A percentile compares a stretch with the other conserved stretches of the same genome.
Evolutionary conservation across 1,140 invertebrate genomes (phyloP).

Genomic region (Holotrichia oblita): DNA sequence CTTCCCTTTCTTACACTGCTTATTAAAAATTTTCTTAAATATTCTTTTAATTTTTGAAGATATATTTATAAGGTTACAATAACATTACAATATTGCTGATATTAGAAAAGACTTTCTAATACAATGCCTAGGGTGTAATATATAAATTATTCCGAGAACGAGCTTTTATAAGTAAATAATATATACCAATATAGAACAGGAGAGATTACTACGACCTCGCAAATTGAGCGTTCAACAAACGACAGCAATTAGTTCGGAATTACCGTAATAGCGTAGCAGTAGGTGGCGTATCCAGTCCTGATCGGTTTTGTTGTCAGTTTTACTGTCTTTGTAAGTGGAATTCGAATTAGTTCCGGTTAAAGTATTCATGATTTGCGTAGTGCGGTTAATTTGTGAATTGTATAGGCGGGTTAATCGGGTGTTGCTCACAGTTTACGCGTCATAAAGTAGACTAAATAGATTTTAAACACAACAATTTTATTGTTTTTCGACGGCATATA

Average conservation of each 20-base stretch:
- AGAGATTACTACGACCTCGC: neutral
- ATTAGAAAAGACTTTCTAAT: too few relatives aligned
- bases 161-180: neutral
- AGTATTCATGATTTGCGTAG: neutral
- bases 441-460: too few relatives aligned
- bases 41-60: too few relatives aligned
- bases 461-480: too few relatives aligned
- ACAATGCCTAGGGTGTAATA: neutral
- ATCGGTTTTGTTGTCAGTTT: slow-evolving; percentile 24
- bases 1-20: too few relatives aligned
- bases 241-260: slow-evolving; percentile 33
- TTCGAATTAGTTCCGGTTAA: neutral
- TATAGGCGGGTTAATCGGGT: too few relatives aligned
- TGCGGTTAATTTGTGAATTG: neutral
- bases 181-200: slow-evolving; percentile 10
- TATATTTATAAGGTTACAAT: too few relatives aligned
- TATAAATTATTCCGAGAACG: neutral
- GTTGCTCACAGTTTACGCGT: too few relatives aligned
- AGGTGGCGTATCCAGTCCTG: neutral
- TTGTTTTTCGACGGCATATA: too few relatives aligned
- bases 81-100: too few relatives aligned
- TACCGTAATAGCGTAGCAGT: neutral
- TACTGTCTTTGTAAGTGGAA: slow-evolving; percentile 24
- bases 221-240: slow-evolving; percentile 22
- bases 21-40: too few relatives aligned